Evolutionary conservation across 1,140 invertebrate genomes (phyloP).

Genomic region (Drosophila nigrodunni): DNA sequence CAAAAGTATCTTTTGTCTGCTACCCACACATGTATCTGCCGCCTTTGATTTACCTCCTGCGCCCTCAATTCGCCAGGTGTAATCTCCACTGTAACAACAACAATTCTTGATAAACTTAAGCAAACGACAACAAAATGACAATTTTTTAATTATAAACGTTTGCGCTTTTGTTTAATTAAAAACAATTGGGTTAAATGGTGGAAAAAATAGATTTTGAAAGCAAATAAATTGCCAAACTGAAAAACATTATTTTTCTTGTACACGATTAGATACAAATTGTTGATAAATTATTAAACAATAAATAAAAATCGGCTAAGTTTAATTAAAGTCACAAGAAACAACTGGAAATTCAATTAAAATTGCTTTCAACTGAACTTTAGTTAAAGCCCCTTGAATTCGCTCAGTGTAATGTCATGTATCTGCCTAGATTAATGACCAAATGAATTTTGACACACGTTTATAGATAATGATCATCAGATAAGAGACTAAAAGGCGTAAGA

Average conservation of each 20-base stretch:
- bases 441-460: conserved; percentile 46
- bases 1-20: conserved; percentile 46
- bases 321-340: conserved; percentile 2
- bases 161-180: conserved; percentile 61
- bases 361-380: too few species aligned
- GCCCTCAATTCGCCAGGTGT: conserved; percentile 65
- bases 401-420: conserved; percentile 12
- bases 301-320: background rate
- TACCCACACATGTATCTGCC: conserved; percentile 22
- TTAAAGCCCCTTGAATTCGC: background rate
- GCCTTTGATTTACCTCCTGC: conserved; percentile 56
- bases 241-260: background rate
- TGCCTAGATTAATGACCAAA: conserved; percentile 38
- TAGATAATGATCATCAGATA: conserved; percentile 35
- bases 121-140: conserved; percentile 76
- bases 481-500: conserved; percentile 15
- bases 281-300: conserved; percentile 2
- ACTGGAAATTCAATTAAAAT: background rate
- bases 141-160: conserved; percentile 76
- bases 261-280: conserved; percentile 6
- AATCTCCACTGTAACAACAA: conserved; percentile 70
- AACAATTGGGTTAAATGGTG: background rate
- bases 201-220: background rate
- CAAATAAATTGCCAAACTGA: conserved; percentile 17
- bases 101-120: conserved; percentile 70